Evolutionary conservation across 2,888 invertebrate genomes (phyloP), one percentile per base, ranked within the genome.

Genomic region (Byasa hedistus): DNA sequence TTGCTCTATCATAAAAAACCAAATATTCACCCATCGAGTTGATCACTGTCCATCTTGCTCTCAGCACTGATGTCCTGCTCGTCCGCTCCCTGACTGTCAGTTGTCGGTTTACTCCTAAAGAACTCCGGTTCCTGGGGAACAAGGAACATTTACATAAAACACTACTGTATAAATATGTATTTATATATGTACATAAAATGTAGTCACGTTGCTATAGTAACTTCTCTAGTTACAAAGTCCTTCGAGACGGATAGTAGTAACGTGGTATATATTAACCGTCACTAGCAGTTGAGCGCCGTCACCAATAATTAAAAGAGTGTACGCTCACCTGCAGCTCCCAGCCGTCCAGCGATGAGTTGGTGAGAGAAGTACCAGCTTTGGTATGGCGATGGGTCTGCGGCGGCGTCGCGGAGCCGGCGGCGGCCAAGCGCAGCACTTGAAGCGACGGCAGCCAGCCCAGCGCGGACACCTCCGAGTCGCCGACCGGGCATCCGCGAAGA

Each of bases 391-490:
- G 54, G 32, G 57, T 74, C 68, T 1, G 80, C 77, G 2, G 79
- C 67, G 39, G 81, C 70, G 70, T 77, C 15, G 17, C 48, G 19
- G 76, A 22, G 48, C 44, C 10, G 12, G 36, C 22, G 55, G 72
- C 72, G 5, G 69, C 64, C 64, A 77, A 65, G 71, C 81, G 82
- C 48, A 91, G 71, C 73, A 84, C 80, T 58, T 79, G 77, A 1
- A 92, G 79, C 0, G 64, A 57, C 0, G 83, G 82, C 27, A 92
- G 74, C 87, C 90, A 90, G 22, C 90, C 89, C 36, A 91, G 75
- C 0, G 90, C 86, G 0, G 91, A 85, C 39, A 91, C 84, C 63
- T 92, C 92, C 0, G 90, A 88, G 73, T 92, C 92, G 0, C 87
- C 85, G 0, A 92, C 81, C 0, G 89, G 87, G 0, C 87, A 87